A percentile compares a stretch with the other conserved stretches of the same genome.
phyloP scores from a whole-genome alignment of 1,140 invertebrate genomes.

The Drosophila arizonae region DNA sequence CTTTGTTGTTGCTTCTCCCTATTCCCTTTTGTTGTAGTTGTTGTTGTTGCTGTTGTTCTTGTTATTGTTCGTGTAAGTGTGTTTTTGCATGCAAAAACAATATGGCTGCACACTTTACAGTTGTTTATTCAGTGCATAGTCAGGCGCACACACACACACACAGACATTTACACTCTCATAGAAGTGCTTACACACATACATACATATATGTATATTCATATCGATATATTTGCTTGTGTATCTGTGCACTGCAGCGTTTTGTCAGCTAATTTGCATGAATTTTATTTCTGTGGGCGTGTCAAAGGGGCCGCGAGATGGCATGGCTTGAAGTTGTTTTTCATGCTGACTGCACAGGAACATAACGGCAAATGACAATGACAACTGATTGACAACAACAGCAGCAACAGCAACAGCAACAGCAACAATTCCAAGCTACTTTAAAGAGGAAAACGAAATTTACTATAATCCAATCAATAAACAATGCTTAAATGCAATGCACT shows the following conservation, averaged over 20 bases:
- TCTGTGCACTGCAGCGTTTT: constrained; percentile 39
- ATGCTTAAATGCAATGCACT: constrained; percentile 6
- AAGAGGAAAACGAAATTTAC: constrained; percentile 6
- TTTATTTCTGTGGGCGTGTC: constrained; percentile 9
- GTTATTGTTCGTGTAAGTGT: background rate
- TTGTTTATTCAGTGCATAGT: constrained; percentile 43
- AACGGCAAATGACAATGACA: constrained; percentile 36
- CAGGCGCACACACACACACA: constrained; percentile 7
- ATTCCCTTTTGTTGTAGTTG: constrained; percentile 3
- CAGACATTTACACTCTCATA: too few relatives aligned
- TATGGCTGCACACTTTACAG: constrained; percentile 43
- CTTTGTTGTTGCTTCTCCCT: constrained; percentile 4
- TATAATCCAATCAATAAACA: constrained; percentile 32
- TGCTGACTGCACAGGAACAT: constrained; percentile 13
- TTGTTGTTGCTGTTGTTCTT: background rate
- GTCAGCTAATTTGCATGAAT: constrained; percentile 72
- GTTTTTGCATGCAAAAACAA: constrained; percentile 15
- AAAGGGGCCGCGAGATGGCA: background rate
- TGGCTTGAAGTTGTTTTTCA: constrained; percentile 6
- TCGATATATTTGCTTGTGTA: background rate
- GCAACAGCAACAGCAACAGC: constrained; percentile 7
- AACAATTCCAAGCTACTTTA: constrained; percentile 1
- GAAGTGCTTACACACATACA: background rate
- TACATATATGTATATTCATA: constrained; percentile 5
- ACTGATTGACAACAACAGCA: constrained; percentile 39